Base-by-base conservation (phyloP, 2,113 vertebrate species). In the Tenebrosternarchus preto region DNA sequence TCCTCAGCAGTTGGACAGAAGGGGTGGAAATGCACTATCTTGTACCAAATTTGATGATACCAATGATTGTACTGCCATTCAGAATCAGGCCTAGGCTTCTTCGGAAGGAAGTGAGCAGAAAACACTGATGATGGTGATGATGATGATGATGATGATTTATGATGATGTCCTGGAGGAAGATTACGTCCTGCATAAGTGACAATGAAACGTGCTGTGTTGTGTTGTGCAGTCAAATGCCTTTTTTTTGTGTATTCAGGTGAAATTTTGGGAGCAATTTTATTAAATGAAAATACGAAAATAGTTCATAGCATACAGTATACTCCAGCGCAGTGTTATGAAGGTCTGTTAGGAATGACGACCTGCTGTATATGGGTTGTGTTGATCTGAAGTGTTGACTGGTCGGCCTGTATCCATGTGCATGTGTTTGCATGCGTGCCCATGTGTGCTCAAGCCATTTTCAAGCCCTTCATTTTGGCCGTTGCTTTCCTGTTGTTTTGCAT, bases 241-340 rank as follows among this genome's bases (percentile, higher is more conserved):
- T 89, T 83, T 89, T 89, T 83, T 89, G 89, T 88, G 87, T 87
- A 86, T 83, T 80, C 72, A 71, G 91, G 90, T 91, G 88, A 91
- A 90, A 92, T 91, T 87, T 86, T 87, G 90, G 92, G 91, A 93
- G 85, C 84, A 92, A 90, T 86, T 89, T 94, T 93, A 92, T 93
- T 92, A 87, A 87, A 84, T 91, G 91, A 90, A 92, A 0, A 88
- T 90, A 91, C 50, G 61, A 77, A 33, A 67, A 27, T 11, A 15
- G 22, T 75, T 68, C 75, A 73, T 80, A 80, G 46, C 19, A 72
- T 72, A 36, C 50, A 77, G 79, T 68, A 70, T 81, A 79, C 72
- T 84, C 77, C 76, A 61, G 79, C 87, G 92, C 91, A 94, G 93
- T 94, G 94, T 95, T 95, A 92, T 67, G 86, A 82, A 91, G 92